These are phyloP conservation scores for Xenopus petersii DNA, from an alignment of 2,797 vertebrate species.

Conservation along the genomic window DNA sequence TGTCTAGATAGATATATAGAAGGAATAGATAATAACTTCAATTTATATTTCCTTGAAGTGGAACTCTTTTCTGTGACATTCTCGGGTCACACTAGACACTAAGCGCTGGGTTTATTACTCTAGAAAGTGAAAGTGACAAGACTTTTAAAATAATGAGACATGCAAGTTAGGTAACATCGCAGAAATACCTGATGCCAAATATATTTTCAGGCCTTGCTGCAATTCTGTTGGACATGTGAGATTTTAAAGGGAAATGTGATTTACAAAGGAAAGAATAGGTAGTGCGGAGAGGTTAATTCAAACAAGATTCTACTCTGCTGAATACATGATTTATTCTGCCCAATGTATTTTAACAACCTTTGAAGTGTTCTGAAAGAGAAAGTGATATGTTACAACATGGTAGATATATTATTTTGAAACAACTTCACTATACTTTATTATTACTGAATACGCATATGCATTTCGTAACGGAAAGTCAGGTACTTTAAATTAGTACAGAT, in stretches of 20 bases:
- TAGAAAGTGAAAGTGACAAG: not conserved
- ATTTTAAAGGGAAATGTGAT: not conserved
- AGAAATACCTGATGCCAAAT: not conserved
- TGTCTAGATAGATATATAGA: slow-evolving; percentile 27
- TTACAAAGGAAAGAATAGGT: not conserved
- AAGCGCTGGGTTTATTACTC: not conserved
- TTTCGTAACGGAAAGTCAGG: too few relatives aligned
- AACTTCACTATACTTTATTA: too few relatives aligned
- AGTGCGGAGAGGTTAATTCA: not conserved
- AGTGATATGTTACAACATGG: not conserved
- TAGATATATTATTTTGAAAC: too few relatives aligned
- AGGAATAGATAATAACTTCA: slow-evolving; percentile 11
- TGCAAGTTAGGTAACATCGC: not conserved
- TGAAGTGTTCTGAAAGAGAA: not conserved
- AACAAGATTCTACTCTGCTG: not conserved
- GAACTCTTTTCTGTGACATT: slow-evolving; percentile 10
- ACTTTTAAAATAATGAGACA: not conserved
- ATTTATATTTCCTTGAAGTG: slow-evolving; percentile 25
- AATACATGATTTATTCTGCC: not conserved
- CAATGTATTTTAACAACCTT: not conserved
- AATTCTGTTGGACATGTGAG: not conserved
- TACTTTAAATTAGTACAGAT: too few relatives aligned
- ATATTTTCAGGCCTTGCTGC: not conserved
- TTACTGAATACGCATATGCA: too few relatives aligned
- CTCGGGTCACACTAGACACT: not conserved